phyloP scores from a whole-genome alignment of 2,113 vertebrate species.

The Brevimyrus niger region DNA sequence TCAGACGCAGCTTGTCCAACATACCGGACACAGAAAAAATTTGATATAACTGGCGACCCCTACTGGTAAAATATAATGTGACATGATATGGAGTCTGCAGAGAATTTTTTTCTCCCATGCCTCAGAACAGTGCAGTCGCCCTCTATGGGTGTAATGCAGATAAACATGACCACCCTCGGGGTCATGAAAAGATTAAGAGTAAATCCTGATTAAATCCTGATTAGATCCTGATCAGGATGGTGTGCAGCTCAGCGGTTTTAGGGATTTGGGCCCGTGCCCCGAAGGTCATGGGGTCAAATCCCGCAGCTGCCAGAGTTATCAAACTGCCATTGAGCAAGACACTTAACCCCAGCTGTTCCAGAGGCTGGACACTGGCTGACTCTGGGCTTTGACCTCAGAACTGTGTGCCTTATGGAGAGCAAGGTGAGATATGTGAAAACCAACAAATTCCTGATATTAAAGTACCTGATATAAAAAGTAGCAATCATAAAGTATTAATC shows the following conservation, averaged over 20 bases:
- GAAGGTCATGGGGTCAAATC: not conserved
- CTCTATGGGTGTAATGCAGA: not conserved
- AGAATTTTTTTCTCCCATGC: not conserved
- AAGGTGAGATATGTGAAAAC: not conserved
- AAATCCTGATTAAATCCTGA: not conserved
- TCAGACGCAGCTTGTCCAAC: not conserved
- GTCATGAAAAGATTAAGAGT: not conserved
- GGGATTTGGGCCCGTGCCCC: not conserved
- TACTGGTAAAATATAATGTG: not conserved
- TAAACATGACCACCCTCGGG: not conserved
- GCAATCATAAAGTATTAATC: not conserved
- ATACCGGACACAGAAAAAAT: not conserved
- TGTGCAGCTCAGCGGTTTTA: not conserved
- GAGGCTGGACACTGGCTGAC: not conserved
- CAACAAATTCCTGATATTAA: not conserved
- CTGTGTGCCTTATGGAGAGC: not conserved
- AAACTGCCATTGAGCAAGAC: not conserved
- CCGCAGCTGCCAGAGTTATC: not conserved
- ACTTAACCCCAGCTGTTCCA: not conserved
- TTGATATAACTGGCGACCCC: not conserved
- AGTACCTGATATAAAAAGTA: not conserved
- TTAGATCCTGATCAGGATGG: not conserved
- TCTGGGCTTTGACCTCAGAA: not conserved
- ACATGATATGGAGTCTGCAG: not conserved
- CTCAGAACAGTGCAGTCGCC: not conserved